These are phyloP conservation scores for Thysanoteuthis rhombus DNA, from an alignment of 2,888 invertebrate species.

Conservation along the genomic window DNA sequence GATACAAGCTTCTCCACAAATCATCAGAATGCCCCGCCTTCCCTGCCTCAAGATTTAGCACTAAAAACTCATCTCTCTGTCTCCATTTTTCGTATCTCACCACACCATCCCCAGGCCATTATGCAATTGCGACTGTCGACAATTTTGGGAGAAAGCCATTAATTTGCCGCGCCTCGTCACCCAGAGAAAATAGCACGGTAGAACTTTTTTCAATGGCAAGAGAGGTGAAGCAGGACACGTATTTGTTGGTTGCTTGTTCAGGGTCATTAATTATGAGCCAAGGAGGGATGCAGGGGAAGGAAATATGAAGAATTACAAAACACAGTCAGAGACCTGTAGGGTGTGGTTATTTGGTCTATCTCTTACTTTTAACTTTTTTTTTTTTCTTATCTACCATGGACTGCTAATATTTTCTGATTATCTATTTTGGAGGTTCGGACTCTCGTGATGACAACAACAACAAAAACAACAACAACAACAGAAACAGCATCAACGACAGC, in stretches of 20 bases:
- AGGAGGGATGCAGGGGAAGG: neutral
- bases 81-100: too few species aligned
- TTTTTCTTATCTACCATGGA: neutral
- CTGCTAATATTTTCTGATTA: too few species aligned
- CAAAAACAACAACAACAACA: too few species aligned
- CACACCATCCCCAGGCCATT: neutral
- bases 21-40: too few species aligned
- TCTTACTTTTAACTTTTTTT: neutral
- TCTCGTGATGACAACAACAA: too few species aligned
- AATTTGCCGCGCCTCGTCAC: neutral
- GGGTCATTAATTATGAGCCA: neutral
- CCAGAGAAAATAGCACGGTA: neutral
- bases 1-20: too few species aligned
- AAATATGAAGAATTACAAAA: neutral
- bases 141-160: neutral
- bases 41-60: too few species aligned
- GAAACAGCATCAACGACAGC: too few species aligned
- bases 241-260: neutral
- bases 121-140: neutral
- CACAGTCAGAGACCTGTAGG: neutral
- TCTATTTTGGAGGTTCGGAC: too few species aligned
- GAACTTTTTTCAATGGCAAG: neutral
- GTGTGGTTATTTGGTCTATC: neutral
- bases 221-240: neutral
- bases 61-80: too few species aligned